Evolutionary conservation across 2,797 vertebrate genomes (phyloP), one percentile per base, ranked within the genome.

Genomic region (Varecia variegata): DNA sequence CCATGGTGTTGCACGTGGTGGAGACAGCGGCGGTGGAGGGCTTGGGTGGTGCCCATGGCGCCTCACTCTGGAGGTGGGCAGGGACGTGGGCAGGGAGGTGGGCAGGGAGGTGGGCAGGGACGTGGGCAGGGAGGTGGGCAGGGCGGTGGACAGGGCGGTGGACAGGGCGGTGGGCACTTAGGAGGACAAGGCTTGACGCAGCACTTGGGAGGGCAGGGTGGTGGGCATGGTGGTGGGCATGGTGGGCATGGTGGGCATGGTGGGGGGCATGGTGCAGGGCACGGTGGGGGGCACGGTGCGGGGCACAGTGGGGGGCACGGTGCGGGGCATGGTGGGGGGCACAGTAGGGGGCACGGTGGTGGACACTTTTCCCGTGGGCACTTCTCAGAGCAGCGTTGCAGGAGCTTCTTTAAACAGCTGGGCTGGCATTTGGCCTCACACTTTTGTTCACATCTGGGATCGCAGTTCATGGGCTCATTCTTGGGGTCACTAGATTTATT

Each of bases 371-470:
- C 85, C 4, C 20, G n/a, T 0, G 88, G 71, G 58, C 95, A 97
- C 88, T 97, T 98, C 2, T 97, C 97, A 1, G 95, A n/a, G 60
- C 88, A 97, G 27, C 87, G 76, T 18, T 97, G 96, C 43, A 97
- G 56, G 50, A 98, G 87, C 87, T 97, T 98, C 90, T 52, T 97
- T 56, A 98, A 47, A 79, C 45, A 97, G 76, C 94, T 98, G 80
- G 97, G 95, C 25, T 97, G 97, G 88, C 94, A 97, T 43, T 87
- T 97, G 82, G 60, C 2, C 15, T 97, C 95, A 40, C 96, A 95
- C 54, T 45, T 93, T 3, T 81, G 88, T 21, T 95, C 93, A 83
- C 97, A 97, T 30, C 10, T 86, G 84, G 90, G 86, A 6, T 98
- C 93, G 45, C 94, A 96, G n/a, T n/a, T n/a, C 80, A 45, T 97